Conservation (phyloP, 2,797 vertebrate species). For the Orestias chungarensis region DNA sequence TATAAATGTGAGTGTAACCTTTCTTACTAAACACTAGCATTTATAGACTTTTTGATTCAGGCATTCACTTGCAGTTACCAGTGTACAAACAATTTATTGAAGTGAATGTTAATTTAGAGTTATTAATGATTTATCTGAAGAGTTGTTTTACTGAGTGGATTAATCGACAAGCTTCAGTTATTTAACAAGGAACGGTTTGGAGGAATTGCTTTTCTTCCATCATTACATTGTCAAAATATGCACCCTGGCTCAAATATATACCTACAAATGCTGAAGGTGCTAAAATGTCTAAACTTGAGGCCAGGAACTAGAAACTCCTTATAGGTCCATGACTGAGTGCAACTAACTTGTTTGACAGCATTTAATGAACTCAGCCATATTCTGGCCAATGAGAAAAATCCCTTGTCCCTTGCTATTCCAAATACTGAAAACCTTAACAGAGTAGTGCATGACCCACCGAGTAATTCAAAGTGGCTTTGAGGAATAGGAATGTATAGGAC, state of each 20-base stretch:
- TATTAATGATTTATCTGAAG: slow-evolving; percentile 6
- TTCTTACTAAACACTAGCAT: not conserved
- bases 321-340: not conserved
- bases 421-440: too few species aligned
- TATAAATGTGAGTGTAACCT: not conserved
- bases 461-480: too few species aligned
- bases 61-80: not conserved
- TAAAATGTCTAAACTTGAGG: not conserved
- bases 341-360: not conserved
- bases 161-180: not conserved
- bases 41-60: not conserved
- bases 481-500: too few species aligned
- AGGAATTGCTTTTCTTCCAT: not conserved
- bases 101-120: slow-evolving; percentile 7
- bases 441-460: too few species aligned
- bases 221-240: not conserved
- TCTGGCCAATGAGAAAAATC: not conserved
- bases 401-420: too few species aligned
- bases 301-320: not conserved
- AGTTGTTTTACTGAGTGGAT: not conserved
- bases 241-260: not conserved
- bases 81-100: not conserved
- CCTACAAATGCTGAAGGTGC: not conserved
- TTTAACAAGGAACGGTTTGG: not conserved
- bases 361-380: not conserved